Base-by-base conservation (phyloP, 2,888 invertebrate species). In the Drosophila kanekoi region DNA sequence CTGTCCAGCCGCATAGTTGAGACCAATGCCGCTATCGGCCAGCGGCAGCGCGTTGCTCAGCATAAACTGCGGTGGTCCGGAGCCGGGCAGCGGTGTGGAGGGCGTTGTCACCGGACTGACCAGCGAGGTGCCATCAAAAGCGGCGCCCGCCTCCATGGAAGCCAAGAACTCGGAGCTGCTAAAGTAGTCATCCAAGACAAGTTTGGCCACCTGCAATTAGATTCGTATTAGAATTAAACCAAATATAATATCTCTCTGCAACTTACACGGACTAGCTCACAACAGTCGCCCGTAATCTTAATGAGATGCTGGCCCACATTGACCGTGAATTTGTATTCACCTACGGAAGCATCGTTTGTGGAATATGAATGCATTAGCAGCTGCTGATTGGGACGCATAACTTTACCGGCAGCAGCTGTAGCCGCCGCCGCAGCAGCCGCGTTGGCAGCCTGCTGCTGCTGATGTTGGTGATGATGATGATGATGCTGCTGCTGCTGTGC, bases 311-410 rank as follows among this genome's bases (percentile, higher is more conserved):
- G 95, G 77, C 96, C 97, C 89, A 97, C 95, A 87, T 95, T 95
- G 78, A 97, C 97, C 76, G 97, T 97, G 93, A 97, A 97, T 92
- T 96, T 97, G 93, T 96, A 97, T 93, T 97, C 97, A 90, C 96
- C 96, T 90, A 96, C 93, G 83, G 95, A 95, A 84, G 96, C 96
- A 93, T 97, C 97, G 93, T 96, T 96, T 86, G 96, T 96, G 89
- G 96, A 96, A 91, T 95, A 94, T 93, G 96, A 96, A 93, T 96
- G 96, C 86, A 96, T 94, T 73, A 96, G 93, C 78, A 91, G 84
- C 89, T 91, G 91, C 58, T 91, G 90, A 90, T 90, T 91, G 61
- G 91, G 89, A 62, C 91, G 90, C 80, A 91, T 81, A 81, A 87
- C 80, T 88, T 91, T 91, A 90, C 90, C 91, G 81, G 91, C 90